A percentile compares a stretch with the other conserved stretches of the same genome.
These are phyloP conservation scores for Boleophthalmus pectinirostris DNA, from an alignment of 2,113 vertebrate genomes.

Conservation along the genomic window DNA sequence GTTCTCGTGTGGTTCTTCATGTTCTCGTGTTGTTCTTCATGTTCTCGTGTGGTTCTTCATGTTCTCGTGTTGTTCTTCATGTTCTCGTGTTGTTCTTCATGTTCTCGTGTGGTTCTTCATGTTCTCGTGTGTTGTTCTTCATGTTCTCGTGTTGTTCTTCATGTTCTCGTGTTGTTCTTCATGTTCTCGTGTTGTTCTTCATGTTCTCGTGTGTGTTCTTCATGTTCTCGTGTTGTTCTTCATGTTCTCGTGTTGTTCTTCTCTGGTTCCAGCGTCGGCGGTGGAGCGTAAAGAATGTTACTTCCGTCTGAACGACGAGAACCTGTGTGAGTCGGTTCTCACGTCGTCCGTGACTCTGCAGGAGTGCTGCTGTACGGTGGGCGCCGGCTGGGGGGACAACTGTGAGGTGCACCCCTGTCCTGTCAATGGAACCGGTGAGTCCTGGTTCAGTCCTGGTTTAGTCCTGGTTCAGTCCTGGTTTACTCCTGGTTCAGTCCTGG, in stretches of 20 bases:
- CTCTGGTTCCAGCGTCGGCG: constrained; percentile 32
- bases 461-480: too few species aligned
- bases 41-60: too few species aligned
- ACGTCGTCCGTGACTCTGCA: constrained; percentile 90
- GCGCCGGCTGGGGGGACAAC: constrained; percentile 97
- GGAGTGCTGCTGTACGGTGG: constrained; percentile 96
- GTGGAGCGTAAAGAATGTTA: constrained; percentile 96
- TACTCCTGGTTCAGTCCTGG: neutral
- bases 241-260: neutral
- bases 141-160: too few species aligned
- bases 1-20: too few species aligned
- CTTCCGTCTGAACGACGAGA: constrained; percentile 89
- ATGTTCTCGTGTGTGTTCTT: neutral
- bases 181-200: too few species aligned
- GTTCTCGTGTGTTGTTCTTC: too few species aligned
- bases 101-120: too few species aligned
- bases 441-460: too few species aligned
- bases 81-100: too few species aligned
- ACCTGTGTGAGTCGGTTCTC: constrained; percentile 95
- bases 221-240: neutral
- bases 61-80: too few species aligned
- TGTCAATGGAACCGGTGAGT: constrained; percentile 85
- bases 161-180: too few species aligned
- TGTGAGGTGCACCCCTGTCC: constrained; percentile 97
- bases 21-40: too few species aligned